Percentiles rank a stretch among this genome's conserved stretches.
Evolutionary conservation across 1,140 invertebrate genomes (phyloP).

Genomic region (Eumaeus atala): DNA sequence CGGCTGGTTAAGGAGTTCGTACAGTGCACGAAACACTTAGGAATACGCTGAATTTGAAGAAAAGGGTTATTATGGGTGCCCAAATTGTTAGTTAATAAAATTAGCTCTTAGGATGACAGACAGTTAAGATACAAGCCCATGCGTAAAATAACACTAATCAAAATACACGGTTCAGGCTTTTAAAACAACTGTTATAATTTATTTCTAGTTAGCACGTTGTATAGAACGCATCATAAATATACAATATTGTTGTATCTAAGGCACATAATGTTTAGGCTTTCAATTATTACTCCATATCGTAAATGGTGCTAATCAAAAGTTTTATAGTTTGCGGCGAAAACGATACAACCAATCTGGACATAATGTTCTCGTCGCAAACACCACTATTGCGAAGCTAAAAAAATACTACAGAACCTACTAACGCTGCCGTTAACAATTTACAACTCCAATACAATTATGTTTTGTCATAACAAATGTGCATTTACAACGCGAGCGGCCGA

Average conservation of each 20-base stretch:
- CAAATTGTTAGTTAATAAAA: constrained; percentile 16
- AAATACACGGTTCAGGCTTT: constrained; percentile 56
- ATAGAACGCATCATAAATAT: constrained; percentile 73
- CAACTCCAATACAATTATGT: constrained; percentile 30
- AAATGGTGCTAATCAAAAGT: constrained; percentile 52
- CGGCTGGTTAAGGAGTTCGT: constrained; percentile 33
- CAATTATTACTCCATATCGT: constrained; percentile 67
- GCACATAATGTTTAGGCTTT: constrained; percentile 74
- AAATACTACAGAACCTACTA: constrained; percentile 53
- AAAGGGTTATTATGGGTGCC: constrained; percentile 18
- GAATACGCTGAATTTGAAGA: constrained; percentile 11
- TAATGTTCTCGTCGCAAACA: constrained; percentile 36
- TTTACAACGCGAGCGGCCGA: neutral
- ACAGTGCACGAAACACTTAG: constrained; percentile 24
- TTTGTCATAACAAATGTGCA: constrained; percentile 22
- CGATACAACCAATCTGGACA: neutral
- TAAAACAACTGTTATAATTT: constrained; percentile 64
- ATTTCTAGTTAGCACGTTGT: constrained; percentile 73
- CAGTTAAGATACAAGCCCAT: constrained; percentile 45
- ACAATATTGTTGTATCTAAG: constrained; percentile 75
- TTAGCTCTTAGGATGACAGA: constrained; percentile 27
- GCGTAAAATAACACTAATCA: constrained; percentile 56
- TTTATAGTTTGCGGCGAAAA: constrained; percentile 8
- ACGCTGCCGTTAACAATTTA: constrained; percentile 51
- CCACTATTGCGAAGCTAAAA: constrained; percentile 57